Base-by-base conservation (phyloP, 37 sponge, comb jelly and placozoan species). In the Geodia barretti region DNA sequence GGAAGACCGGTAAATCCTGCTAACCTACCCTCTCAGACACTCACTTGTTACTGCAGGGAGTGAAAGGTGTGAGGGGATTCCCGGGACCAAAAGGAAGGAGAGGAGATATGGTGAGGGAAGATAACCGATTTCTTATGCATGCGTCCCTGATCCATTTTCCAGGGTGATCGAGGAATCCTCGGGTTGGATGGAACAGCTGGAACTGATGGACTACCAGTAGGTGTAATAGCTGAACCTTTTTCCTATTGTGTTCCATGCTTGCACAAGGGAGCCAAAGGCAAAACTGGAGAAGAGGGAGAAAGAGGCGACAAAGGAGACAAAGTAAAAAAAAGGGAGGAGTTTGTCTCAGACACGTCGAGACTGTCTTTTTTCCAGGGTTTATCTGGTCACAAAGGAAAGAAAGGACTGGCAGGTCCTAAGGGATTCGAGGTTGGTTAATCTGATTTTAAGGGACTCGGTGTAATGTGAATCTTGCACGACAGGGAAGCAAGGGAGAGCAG, bases 41-140 rank as follows among this genome's bases (percentile, higher is more conserved):
- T 47, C 14, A 17, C 54, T 47, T 17, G 54, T 47, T 47, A 47
- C 54, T 47, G 4, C 40, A 77, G 77, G 77, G 77, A 35, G 3
- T 4, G 9, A 47, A 60, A 17, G 80, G 80, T 9, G 68, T 28
- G 20, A 43, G 32, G 33, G 80, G 80, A 29, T 32, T 47, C 23
- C 70, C 37, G 25, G 80, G 80, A 58, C 70, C 34, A 4, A 79
- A 79, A 39, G 80, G 80, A 43, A 47, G 67, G 35, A 66, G 32
- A 61, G 81, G 72, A 30, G 28, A 21, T 3, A 32, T 1, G 61
- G 81, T 81, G 40, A 72, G 72, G 66, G 39, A 30, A n/a, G n/a
- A n/a, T n/a, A n/a, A n/a, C n/a, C n/a, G n/a, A n/a, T n/a, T n/a
- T n/a, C n/a, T n/a, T n/a, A n/a, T n/a, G n/a, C n/a, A n/a, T n/a